A percentile compares a stretch with the other conserved stretches of the same genome.
These are phyloP conservation scores for Achatina immaculata DNA, from an alignment of 1,140 invertebrate species.

Conservation along the genomic window DNA sequence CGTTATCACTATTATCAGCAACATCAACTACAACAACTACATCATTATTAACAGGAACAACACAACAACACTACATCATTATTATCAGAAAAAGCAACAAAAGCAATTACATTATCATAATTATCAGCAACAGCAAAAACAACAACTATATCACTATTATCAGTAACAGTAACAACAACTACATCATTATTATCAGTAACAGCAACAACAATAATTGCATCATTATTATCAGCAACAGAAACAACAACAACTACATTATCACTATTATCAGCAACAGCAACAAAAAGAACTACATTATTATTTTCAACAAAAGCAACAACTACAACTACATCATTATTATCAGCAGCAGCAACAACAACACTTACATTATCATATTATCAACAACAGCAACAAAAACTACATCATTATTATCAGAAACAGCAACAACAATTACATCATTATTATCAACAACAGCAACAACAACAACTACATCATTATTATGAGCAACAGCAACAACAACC, in stretches of 20 bases:
- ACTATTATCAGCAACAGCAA: no score
- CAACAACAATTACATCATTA: slow-evolving; percentile 37
- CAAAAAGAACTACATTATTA: no score
- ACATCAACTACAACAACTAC: slow-evolving; percentile 20
- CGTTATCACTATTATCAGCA: slow-evolving; percentile 33
- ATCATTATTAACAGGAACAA: slow-evolving; percentile 24
- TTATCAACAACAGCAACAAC: slow-evolving; percentile 17
- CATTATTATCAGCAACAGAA: no score
- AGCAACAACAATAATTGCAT: no score
- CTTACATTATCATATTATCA: neutral
- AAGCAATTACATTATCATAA: slow-evolving; percentile 26
- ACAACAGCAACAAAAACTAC: neutral
- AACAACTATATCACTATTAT: slow-evolving; percentile 26
- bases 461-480: slow-evolving; percentile 20
- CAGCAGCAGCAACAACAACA: neutral
- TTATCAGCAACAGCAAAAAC: slow-evolving; percentile 16
- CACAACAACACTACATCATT: neutral
- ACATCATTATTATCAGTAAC: no score
- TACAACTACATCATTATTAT: no score
- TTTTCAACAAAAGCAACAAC: no score
- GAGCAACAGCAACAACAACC: slow-evolving; percentile 20
- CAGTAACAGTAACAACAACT: neutral
- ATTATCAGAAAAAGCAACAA: slow-evolving; percentile 16
- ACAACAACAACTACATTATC: no score
- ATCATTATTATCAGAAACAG: slow-evolving; percentile 16